These are phyloP conservation scores for Aphidius ervi DNA, from an alignment of 1,140 invertebrate genomes.

Conservation along the genomic window DNA sequence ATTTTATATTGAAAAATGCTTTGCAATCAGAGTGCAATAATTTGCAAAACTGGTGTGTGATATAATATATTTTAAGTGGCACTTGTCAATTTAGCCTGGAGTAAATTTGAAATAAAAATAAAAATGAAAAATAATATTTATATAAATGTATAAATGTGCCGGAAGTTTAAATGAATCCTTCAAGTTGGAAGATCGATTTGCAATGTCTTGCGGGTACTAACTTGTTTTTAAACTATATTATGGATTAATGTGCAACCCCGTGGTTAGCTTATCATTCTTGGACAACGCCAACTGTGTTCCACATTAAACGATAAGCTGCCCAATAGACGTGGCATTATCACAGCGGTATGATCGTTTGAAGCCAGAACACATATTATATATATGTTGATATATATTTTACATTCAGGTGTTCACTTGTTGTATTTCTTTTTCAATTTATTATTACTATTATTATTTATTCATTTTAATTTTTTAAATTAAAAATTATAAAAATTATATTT, in stretches of 20 bases:
- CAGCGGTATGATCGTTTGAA: background rate
- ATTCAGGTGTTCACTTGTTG: background rate
- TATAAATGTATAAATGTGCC: background rate
- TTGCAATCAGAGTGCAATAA: no score
- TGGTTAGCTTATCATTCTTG: slow-evolving; percentile 11
- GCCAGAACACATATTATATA: no score
- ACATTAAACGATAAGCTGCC: slow-evolving; percentile 4
- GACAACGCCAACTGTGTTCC: background rate
- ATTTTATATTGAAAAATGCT: no score
- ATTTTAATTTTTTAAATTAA: slow-evolving; percentile 17
- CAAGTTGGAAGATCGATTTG: slow-evolving; percentile 10
- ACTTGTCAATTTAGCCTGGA: background rate
- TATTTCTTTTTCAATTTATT: background rate
- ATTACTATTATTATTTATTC: background rate
- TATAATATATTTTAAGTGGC: no score
- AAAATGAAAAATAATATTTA: background rate
- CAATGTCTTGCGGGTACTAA: background rate
- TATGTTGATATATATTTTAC: no score
- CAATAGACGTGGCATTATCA: slow-evolving; percentile 2
- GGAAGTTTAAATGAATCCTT: slow-evolving; percentile 5
- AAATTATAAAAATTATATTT: slow-evolving; percentile 29
- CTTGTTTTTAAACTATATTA: background rate
- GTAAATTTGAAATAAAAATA: background rate
- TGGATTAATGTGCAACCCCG: slow-evolving; percentile 4
- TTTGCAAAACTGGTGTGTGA: no score